Conservation (phyloP, 2,888 invertebrate genomes). For the Oligia latruncula region DNA sequence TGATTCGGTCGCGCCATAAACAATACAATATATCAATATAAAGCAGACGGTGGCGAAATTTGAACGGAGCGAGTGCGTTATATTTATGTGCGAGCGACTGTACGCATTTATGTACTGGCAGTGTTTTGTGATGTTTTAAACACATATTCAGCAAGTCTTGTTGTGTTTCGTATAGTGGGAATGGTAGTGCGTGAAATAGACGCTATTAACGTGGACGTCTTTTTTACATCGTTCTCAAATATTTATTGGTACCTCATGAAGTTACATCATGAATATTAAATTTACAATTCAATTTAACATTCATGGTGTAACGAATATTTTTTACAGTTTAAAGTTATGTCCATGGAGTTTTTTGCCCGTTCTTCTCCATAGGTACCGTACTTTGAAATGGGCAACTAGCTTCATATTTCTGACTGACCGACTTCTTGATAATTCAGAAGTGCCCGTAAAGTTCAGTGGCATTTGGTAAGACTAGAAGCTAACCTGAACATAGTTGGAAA, state of each 20-base stretch:
- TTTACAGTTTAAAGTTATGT: too few species aligned
- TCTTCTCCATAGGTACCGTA: too few species aligned
- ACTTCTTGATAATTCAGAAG: too few species aligned
- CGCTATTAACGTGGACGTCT: neutral
- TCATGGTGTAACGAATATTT: too few species aligned
- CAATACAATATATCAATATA: slow-evolving; percentile 91
- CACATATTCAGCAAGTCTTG: slow-evolving; percentile 25
- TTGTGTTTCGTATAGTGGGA: slow-evolving; percentile 1
- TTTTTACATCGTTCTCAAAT: too few species aligned
- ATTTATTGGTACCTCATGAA: too few species aligned
- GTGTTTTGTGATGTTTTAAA: slow-evolving; percentile 60
- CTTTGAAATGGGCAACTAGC: too few species aligned
- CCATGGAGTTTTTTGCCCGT: too few species aligned
- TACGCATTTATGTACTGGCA: slow-evolving; percentile 57
- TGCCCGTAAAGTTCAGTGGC: too few species aligned
- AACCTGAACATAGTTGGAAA: neutral
- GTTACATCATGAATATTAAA: too few species aligned
- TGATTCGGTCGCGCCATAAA: slow-evolving; percentile 90
- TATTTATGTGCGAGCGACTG: slow-evolving; percentile 81
- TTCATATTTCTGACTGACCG: too few species aligned
- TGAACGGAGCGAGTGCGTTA: slow-evolving; percentile 88
- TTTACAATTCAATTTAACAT: too few species aligned
- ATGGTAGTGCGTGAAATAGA: neutral
- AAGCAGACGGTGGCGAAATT: slow-evolving; percentile 90
- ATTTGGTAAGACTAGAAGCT: neutral